These are phyloP conservation scores for Plumapathes pennacea DNA, from an alignment of 92 coral and sea anemone genomes.

Conservation along the genomic window DNA sequence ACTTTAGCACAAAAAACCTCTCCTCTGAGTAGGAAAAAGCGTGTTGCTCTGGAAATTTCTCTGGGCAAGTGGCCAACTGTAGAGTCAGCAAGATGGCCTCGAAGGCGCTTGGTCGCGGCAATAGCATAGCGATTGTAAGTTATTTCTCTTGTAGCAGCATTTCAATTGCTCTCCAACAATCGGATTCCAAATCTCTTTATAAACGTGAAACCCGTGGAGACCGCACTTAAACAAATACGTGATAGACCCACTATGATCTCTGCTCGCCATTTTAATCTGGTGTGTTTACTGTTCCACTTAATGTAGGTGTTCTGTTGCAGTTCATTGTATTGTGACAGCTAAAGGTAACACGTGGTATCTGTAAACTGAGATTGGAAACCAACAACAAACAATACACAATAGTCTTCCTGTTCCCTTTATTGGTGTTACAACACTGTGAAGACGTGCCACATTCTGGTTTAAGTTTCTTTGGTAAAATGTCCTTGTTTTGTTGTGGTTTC, in stretches of 20 bases:
- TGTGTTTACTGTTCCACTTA: slow-evolving; percentile 27
- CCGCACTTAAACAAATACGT: slow-evolving; percentile 35
- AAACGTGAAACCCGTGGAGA: slow-evolving; percentile 38
- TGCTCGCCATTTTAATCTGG: slow-evolving; percentile 13
- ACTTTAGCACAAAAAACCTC: slow-evolving; percentile 18
- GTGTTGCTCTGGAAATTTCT: slow-evolving; percentile 41
- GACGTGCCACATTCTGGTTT: too few species aligned
- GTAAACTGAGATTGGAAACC: slow-evolving; percentile 15
- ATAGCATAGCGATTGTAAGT: slow-evolving; percentile 38
- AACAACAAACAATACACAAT: slow-evolving; percentile 13
- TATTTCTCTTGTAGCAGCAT: slow-evolving; percentile 49
- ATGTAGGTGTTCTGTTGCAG: slow-evolving; percentile 24
- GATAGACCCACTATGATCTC: slow-evolving; percentile 6
- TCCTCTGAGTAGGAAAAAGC: slow-evolving; percentile 26
- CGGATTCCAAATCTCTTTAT: slow-evolving; percentile 51
- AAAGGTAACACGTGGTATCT: slow-evolving; percentile 19
- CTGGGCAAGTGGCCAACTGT: slow-evolving; percentile 57
- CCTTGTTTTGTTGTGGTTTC: slow-evolving; percentile 18
- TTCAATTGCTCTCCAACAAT: slow-evolving; percentile 24
- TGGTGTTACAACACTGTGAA: too few species aligned
- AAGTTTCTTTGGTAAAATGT: neutral
- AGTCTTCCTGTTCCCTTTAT: slow-evolving; percentile 12
- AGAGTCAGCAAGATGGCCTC: slow-evolving; percentile 38
- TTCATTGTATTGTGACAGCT: slow-evolving; percentile 22
- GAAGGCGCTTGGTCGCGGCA: slow-evolving; percentile 35